Percentiles rank a stretch among this genome's conserved stretches.
These are phyloP conservation scores for Saguinus midas DNA, from an alignment of 2,113 vertebrate species.

Conservation along the genomic window DNA sequence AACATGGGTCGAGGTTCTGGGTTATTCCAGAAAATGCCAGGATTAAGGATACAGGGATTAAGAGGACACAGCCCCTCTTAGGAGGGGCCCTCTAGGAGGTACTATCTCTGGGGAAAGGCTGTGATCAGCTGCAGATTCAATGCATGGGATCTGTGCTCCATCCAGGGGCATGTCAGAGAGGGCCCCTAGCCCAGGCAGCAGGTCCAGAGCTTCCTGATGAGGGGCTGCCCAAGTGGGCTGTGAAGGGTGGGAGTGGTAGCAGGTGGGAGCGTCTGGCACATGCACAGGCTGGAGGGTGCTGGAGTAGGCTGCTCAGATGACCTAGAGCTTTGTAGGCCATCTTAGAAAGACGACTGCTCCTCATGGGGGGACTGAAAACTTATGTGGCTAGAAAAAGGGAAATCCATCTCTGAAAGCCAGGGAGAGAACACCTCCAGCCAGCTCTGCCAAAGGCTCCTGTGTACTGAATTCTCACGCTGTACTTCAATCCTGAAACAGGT, in stretches of 20 bases:
- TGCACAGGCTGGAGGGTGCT: too few species aligned
- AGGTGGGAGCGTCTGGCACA: neutral
- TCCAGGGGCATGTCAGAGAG: neutral
- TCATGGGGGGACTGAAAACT: too few species aligned
- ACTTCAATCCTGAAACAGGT: neutral
- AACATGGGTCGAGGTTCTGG: neutral
- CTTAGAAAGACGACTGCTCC: too few species aligned
- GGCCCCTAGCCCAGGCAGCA: accelerated
- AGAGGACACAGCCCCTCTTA: too few species aligned
- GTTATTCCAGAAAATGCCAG: neutral
- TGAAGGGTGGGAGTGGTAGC: neutral
- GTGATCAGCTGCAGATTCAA: neutral
- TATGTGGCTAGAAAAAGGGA: too few species aligned
- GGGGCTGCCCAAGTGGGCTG: accelerated
- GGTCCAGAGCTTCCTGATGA: neutral
- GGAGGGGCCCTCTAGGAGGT: neutral
- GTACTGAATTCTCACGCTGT: accelerated
- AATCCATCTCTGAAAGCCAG: too few species aligned
- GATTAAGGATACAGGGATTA: neutral
- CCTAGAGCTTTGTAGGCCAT: neutral
- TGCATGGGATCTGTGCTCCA: accelerated
- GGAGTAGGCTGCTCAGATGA: neutral
- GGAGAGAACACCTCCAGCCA: too few species aligned
- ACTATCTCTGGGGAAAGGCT: accelerated
- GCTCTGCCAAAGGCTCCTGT: neutral